Evolutionary conservation across 2,113 vertebrate species (phyloP).

Genomic region (Prietella phreatophila): DNA sequence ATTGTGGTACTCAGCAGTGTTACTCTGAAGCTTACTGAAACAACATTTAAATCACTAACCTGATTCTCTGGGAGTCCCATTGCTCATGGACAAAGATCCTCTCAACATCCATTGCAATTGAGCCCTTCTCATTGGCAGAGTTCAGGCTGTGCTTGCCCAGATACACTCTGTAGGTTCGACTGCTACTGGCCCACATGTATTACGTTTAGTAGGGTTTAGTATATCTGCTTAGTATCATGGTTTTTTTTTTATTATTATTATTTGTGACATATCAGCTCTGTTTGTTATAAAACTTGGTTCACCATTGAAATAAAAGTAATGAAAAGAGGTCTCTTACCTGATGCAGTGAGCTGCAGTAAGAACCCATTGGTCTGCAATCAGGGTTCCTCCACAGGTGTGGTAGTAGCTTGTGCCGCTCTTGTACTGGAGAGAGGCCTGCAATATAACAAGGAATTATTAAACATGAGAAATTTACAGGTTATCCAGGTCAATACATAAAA

Average conservation of each 20-base stretch:
- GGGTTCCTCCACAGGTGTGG: slow-evolving; percentile 83
- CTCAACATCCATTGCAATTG: slow-evolving; percentile 65
- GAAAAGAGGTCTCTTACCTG: slow-evolving; percentile 63
- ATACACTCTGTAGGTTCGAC: slow-evolving; percentile 73
- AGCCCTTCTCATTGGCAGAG: slow-evolving; percentile 62
- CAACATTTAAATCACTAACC: slow-evolving; percentile 51
- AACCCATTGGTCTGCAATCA: slow-evolving; percentile 76
- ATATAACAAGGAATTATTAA: neutral
- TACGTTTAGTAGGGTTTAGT: neutral
- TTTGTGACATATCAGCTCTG: neutral
- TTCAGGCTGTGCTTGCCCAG: slow-evolving; percentile 80
- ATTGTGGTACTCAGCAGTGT: neutral
- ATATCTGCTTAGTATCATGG: neutral
- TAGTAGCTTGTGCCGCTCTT: slow-evolving; percentile 56
- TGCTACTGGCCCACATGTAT: slow-evolving; percentile 58
- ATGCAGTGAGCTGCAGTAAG: slow-evolving; percentile 90
- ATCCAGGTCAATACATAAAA: neutral
- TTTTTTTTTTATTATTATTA: too few species aligned
- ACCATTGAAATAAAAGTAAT: neutral
- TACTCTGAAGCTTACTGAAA: neutral
- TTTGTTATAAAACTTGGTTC: neutral
- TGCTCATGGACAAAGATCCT: slow-evolving; percentile 73
- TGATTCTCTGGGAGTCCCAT: slow-evolving; percentile 77
- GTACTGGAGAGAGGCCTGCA: slow-evolving; percentile 87
- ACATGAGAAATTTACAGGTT: neutral